Evolutionary conservation across 2,888 invertebrate species (phyloP), one percentile per base, ranked within the genome.

Genomic region (Patella caerulea): DNA sequence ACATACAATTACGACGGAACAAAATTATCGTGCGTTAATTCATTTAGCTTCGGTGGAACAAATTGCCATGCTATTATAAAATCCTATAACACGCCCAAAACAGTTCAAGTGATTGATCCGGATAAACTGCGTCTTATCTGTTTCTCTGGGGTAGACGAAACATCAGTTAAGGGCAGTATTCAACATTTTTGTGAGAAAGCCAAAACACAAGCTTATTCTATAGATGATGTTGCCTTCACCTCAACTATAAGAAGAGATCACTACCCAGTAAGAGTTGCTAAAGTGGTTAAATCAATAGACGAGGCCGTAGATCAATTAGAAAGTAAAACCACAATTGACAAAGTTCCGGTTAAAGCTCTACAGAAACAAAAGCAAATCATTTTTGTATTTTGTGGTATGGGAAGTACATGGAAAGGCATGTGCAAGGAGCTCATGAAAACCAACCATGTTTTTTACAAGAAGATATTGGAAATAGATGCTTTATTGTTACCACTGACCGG

Each of bases 11-110:
- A 78, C 7, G 45, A 69, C n/a, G 81, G 81, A 17, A 74, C 79
- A 4, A 80, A 86, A 71, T 45, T 85, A 11, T 84, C 82, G 14
- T 85, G 86, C 73, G 77, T 88, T 0, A 88, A 86, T 73, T 86
- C 85, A 14, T 89, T 88, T 79, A 87, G 88, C 0, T 87, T 88
- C 75, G 88, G 88, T 1, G 88, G 88, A 34, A 85, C 88, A 17
- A 88, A 88, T 72, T 74, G 82, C 45, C 88, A 89, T 80, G 85
- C 85, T 17, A 78, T 88, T 19, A 73, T 88, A 34, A 70, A 69
- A 4, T 70, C 65, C 14, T 79, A 74, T 54, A 24, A 24, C 1
- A 65, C 71, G 7, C 71, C 71, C 71, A 17, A 54, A 65, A 17
- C 12, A 15, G 14, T 24, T 3, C 59, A 55, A 29, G 29, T 29